A percentile compares a stretch with the other conserved stretches of the same genome.
phyloP scores from a whole-genome alignment of 2,797 vertebrate species.

The Mormyrus hasselquistii region DNA sequence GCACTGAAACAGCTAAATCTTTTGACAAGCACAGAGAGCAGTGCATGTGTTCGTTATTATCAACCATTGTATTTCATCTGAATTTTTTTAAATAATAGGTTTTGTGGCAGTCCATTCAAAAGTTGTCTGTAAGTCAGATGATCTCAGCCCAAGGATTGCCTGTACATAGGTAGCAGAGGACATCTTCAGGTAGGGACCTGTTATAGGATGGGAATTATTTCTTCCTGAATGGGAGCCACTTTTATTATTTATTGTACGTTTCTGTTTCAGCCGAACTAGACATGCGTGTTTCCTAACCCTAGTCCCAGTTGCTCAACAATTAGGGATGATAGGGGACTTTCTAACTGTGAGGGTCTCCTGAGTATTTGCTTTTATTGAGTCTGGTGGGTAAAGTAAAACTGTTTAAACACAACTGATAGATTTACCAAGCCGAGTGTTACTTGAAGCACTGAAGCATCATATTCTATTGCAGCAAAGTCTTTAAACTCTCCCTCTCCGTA shows the following conservation, averaged over 20 bases:
- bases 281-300: neutral
- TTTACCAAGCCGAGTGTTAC: neutral
- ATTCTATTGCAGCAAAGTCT: neutral
- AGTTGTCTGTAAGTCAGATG: neutral
- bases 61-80: neutral
- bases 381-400: neutral
- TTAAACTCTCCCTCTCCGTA: neutral
- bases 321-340: neutral
- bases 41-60: neutral
- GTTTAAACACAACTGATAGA: neutral
- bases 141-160: neutral
- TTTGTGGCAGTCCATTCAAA: neutral
- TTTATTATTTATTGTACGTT: neutral
- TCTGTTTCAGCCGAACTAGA: neutral
- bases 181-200: neutral
- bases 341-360: neutral
- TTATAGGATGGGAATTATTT: neutral
- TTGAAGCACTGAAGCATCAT: neutral
- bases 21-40: neutral
- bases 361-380: neutral
- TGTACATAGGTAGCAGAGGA: neutral
- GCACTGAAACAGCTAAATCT: neutral
- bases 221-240: neutral
- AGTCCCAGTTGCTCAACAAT: neutral
- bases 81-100: neutral